Conservation (phyloP, 2,888 invertebrate genomes). For the Lasioglossum pauxillum region DNA sequence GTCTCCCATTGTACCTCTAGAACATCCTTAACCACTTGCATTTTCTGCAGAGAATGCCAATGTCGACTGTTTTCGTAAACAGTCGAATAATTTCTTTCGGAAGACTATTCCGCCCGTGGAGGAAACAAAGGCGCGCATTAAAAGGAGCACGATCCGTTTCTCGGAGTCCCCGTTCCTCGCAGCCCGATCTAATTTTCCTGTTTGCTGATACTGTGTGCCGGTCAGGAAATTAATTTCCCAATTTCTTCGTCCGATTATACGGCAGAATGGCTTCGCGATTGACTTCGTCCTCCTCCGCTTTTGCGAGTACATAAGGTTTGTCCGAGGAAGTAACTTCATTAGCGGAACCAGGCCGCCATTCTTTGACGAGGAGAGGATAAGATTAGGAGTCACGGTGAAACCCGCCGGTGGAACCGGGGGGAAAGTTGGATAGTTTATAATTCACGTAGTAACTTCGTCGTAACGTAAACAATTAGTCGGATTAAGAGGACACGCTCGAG, state of each 20-base stretch:
- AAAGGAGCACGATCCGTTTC: background rate
- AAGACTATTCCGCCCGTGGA: background rate
- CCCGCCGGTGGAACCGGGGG: constrained; percentile 28
- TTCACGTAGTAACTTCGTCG: constrained; percentile 79
- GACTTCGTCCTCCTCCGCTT: constrained; percentile 36
- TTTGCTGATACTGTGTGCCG: constrained; percentile 8
- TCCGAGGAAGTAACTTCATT: constrained; percentile 75
- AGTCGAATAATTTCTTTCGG: background rate
- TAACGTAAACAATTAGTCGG: constrained; percentile 83
- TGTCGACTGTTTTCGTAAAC: background rate
- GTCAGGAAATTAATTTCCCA: constrained; percentile 38
- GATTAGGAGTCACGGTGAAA: constrained; percentile 71
- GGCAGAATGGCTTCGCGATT: constrained; percentile 30
- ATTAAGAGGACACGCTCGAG: constrained; percentile 74
- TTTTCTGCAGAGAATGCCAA: background rate
- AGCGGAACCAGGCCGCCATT: constrained; percentile 78
- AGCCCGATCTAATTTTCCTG: constrained; percentile 12
- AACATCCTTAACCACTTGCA: background rate
- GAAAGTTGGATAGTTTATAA: constrained; percentile 74
- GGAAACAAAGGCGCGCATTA: background rate
- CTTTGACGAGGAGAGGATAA: constrained; percentile 74
- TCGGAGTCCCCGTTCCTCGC: background rate
- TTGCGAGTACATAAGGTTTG: constrained; percentile 47
- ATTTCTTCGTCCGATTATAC: constrained; percentile 48
- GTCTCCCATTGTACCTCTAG: too few species aligned